Base-by-base conservation (phyloP, 2,888 invertebrate species). In the Cryptocephalus primarius region DNA sequence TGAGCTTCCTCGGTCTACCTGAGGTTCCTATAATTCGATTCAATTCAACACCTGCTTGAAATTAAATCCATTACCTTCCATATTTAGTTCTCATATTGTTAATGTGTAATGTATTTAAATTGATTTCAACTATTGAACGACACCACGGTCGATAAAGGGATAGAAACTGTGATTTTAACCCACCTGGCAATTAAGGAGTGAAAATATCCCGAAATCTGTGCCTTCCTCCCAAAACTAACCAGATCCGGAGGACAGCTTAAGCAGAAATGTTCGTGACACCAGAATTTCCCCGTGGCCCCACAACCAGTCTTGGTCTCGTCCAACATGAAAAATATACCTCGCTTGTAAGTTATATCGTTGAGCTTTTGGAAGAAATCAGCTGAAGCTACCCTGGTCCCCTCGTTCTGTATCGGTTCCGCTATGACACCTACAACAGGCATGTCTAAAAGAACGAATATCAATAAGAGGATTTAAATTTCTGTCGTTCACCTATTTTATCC, bases 241-340 rank as follows among this genome's bases (percentile, higher is more conserved):
- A 96, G 69, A 65, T 99, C 96, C 0, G 97, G 96, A 1, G 96
- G 81, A 2, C 76, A 69, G 1, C 83, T 79, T 44, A 99, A 73
- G 58, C 88, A 73, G 69, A 95, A 97, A 65, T 94, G 83, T 65
- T 97, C 93, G 65, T 95, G 88, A 52, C 91, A 58, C 99, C 97
- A 99, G 80, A 95, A 88, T 71, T 89, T 91, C n/a, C 99, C 99
- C 0, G 95, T 94, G 0, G 90, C 83, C 0, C 97, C 97, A 49
- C 94, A 88, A 1, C 97, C 97, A 0, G 97, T 99, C 74, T 97
- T 96, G 0, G 97, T 97, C 72, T 99, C 99, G 69, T 99, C 97
- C 1, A 97, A 80, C 46, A 97, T 76, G 13, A 95, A 75, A 1
- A 86, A 88, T 1, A 82, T 78, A 4, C 83, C 84, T 59, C 84